These are phyloP conservation scores for Drosophila tropicalis DNA, from an alignment of 1,140 invertebrate genomes.

Conservation along the genomic window DNA sequence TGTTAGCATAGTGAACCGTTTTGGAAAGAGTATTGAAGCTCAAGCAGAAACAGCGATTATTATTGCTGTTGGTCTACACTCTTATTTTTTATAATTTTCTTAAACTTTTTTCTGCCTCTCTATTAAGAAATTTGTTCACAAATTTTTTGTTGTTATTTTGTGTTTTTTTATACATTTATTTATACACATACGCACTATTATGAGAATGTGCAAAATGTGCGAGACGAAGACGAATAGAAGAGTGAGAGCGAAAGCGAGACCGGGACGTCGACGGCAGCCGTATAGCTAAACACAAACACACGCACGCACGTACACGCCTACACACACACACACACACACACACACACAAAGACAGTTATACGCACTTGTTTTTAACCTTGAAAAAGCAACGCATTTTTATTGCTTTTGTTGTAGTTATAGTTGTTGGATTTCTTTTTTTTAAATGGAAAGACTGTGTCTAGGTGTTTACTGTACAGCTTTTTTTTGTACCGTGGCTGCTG, in stretches of 20 bases:
- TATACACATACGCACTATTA: constrained; percentile 58
- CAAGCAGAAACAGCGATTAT: constrained; percentile 18
- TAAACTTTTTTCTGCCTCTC: constrained; percentile 34
- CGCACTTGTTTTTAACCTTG: constrained; percentile 80
- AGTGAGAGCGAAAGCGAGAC: background rate
- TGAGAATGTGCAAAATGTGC: constrained; percentile 53
- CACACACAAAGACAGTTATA: constrained; percentile 31
- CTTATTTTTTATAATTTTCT: constrained; percentile 27
- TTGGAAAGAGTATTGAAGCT: constrained; percentile 20
- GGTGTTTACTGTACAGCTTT: constrained; percentile 53
- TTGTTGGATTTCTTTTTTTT: constrained; percentile 11
- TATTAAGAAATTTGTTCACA: constrained; percentile 41
- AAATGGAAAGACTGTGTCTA: constrained; percentile 28
- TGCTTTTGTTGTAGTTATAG: constrained; percentile 50
- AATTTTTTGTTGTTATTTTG: constrained; percentile 21
- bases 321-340: constrained; percentile 56
- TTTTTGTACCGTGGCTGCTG: constrained; percentile 44
- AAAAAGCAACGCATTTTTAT: constrained; percentile 52
- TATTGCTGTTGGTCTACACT: constrained; percentile 38
- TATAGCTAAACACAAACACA: constrained; percentile 25
- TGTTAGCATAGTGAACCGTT: background rate
- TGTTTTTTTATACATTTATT: constrained; percentile 46
- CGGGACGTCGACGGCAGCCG: constrained; percentile 22
- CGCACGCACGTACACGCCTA: constrained; percentile 11
- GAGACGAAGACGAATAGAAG: constrained; percentile 10